Evolutionary conservation across 2,797 vertebrate species (phyloP).

Genomic region (Bradypus variegatus): DNA sequence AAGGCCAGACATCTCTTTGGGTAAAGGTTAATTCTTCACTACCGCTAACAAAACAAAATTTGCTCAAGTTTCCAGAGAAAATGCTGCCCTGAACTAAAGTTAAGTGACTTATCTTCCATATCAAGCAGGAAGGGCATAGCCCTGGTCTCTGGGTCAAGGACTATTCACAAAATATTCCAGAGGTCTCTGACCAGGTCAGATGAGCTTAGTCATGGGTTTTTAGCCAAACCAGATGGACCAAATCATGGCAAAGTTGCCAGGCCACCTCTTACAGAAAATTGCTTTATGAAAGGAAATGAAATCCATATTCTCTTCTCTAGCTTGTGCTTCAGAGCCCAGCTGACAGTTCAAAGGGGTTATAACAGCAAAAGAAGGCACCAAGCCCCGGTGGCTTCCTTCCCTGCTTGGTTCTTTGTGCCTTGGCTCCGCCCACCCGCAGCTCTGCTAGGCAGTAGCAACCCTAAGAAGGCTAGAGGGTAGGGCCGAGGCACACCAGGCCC

Average conservation of each 20-base stretch:
- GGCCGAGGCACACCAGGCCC: not conserved
- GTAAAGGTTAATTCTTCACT: no score
- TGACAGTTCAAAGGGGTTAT: not conserved
- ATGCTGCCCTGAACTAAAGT: not conserved
- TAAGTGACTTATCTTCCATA: not conserved
- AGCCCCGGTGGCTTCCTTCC: not conserved
- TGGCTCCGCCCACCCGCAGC: not conserved
- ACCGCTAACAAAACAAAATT: not conserved
- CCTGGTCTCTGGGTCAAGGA: not conserved
- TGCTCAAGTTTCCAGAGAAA: not conserved
- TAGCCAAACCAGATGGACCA: constrained; percentile 2
- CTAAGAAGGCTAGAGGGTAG: not conserved
- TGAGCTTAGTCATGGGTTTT: not conserved
- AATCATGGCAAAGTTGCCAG: not conserved
- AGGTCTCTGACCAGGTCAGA: not conserved
- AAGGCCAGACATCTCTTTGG: no score
- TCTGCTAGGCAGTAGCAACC: not conserved
- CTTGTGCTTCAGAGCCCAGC: not conserved
- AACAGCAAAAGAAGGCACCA: not conserved
- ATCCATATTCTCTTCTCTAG: not conserved
- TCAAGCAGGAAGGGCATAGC: not conserved
- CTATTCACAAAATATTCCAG: not conserved
- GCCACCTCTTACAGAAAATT: not conserved
- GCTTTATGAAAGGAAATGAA: not conserved
- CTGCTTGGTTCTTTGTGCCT: not conserved